Conservation (phyloP, 2,797 vertebrate genomes). For the Nannoperca obscura region DNA sequence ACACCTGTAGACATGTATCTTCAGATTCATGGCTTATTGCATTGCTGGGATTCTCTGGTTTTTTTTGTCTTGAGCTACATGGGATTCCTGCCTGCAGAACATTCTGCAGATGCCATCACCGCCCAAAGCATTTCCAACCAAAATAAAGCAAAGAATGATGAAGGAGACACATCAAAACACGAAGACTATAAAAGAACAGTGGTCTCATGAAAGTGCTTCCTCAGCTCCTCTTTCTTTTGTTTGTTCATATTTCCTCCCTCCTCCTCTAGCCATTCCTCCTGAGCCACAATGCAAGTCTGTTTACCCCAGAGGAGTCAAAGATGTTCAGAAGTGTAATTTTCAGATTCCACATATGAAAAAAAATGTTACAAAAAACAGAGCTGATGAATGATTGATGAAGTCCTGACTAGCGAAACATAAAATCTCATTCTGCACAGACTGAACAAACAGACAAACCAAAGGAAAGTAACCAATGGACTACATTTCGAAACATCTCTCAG, state of each 20-base stretch:
- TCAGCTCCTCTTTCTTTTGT: conserved; percentile 50
- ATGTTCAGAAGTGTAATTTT: conserved; percentile 59
- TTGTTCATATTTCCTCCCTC: conserved; percentile 30
- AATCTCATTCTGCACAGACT: conserved; percentile 38
- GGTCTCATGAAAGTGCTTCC: conserved; percentile 37
- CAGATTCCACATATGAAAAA: conserved; percentile 67
- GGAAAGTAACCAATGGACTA: conserved; percentile 18
- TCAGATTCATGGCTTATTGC: conserved; percentile 2
- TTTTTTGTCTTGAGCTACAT: not conserved
- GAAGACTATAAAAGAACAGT: conserved; percentile 3
- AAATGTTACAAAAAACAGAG: conserved; percentile 48
- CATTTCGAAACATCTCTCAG: conserved; percentile 51
- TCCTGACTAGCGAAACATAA: conserved; percentile 44
- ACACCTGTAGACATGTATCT: conserved; percentile 1
- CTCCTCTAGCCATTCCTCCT: conserved; percentile 33
- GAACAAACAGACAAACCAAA: conserved; percentile 41
- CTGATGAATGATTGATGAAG: conserved; percentile 70
- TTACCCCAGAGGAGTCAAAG: conserved; percentile 56
- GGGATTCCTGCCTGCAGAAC: conserved; percentile 26
- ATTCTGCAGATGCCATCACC: conserved; percentile 50
- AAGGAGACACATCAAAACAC: conserved; percentile 5
- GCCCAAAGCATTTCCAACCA: conserved; percentile 12
- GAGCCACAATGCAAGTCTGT: conserved; percentile 53
- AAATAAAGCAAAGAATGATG: conserved; percentile 2
- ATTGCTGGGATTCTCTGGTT: conserved; percentile 11